phyloP scores from a whole-genome alignment of 2,888 invertebrate species.

The Trichogramma dendrolimi region DNA sequence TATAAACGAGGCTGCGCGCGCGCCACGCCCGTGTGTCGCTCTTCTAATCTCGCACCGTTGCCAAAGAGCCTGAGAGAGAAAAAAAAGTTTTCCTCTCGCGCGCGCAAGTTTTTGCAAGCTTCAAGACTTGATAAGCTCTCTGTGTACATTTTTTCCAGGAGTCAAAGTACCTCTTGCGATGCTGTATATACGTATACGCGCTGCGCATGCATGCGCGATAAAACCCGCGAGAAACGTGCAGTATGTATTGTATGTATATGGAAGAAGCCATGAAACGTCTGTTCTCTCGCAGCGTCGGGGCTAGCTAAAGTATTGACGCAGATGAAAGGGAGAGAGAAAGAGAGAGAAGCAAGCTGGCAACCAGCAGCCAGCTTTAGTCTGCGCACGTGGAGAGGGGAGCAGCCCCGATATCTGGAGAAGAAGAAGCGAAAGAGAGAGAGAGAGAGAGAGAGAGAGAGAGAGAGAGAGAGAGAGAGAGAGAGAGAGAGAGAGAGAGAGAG shows the following conservation, averaged over 20 bases:
- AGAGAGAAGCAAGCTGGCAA: no score
- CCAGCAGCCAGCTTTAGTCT: no score
- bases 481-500: conserved; percentile 13
- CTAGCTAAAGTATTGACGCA: no score
- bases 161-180: not conserved
- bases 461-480: conserved; percentile 20
- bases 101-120: not conserved
- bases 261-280: no score
- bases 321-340: no score
- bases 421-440: not conserved
- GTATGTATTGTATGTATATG: not conserved
- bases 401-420: not conserved
- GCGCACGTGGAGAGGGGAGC: not conserved
- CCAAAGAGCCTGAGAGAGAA: no score
- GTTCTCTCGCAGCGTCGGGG: no score
- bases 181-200: conserved; percentile 9
- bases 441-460: not conserved
- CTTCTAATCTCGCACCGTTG: no score
- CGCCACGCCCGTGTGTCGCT: no score
- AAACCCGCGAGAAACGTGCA: conserved; percentile 6
- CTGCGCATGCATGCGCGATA: conserved; percentile 10
- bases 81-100: not conserved
- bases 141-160: conserved; percentile 22
- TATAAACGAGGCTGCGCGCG: no score
- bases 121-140: conserved; percentile 26